Evolutionary conservation across 2,888 invertebrate genomes (phyloP).

Genomic region (Diabrotica balteata): DNA sequence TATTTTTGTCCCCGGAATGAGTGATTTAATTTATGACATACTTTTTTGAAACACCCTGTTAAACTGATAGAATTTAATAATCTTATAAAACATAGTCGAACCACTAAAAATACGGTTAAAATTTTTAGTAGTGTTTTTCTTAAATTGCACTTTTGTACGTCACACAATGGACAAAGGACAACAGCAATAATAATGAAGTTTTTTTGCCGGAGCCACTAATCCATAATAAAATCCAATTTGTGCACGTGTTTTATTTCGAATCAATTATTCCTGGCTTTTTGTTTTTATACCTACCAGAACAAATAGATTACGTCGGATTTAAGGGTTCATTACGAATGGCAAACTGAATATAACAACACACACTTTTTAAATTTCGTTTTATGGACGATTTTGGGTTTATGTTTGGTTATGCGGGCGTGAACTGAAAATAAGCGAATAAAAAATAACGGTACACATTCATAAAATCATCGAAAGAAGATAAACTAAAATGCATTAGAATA

Average conservation of each 20-base stretch:
- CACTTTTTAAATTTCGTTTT: constrained; percentile 17
- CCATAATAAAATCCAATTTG: constrained; percentile 21
- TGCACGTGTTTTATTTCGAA: constrained; percentile 33
- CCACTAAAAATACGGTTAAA: too few relatives aligned
- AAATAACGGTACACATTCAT: background rate
- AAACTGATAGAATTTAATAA: too few relatives aligned
- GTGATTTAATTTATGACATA: too few relatives aligned
- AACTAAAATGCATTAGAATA: too few relatives aligned
- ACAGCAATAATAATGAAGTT: constrained; percentile 1
- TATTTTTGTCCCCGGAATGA: too few relatives aligned
- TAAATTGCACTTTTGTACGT: background rate
- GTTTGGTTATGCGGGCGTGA: constrained; percentile 3
- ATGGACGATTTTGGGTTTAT: constrained; percentile 12
- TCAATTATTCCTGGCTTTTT: constrained; percentile 35
- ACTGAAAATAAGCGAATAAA: background rate
- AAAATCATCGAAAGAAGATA: too few relatives aligned
- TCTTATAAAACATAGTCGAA: too few relatives aligned
- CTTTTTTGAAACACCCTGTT: too few relatives aligned
- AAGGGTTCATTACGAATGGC: constrained; percentile 27
- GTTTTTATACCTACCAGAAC: constrained; percentile 26
- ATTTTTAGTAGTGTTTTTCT: too few relatives aligned
- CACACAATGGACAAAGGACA: background rate
- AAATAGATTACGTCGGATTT: constrained; percentile 37
- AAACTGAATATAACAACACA: constrained; percentile 23
- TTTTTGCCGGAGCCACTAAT: constrained; percentile 12